These are phyloP conservation scores for Erebia palarica DNA, from an alignment of 2,888 invertebrate species.

Conservation along the genomic window DNA sequence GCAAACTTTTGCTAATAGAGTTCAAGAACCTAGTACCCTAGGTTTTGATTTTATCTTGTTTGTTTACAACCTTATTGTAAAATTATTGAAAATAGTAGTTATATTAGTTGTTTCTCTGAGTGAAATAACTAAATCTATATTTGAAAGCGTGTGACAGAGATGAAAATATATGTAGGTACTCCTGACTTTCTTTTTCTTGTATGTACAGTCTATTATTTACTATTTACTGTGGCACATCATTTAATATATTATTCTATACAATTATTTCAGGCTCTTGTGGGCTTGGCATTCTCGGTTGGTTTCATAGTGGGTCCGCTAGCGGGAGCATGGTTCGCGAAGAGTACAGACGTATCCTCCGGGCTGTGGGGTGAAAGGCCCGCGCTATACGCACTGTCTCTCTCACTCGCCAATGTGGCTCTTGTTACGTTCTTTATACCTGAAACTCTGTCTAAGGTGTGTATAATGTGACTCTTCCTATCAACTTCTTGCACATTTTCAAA, in stretches of 20 bases:
- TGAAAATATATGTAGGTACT: no score
- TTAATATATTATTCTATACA: not conserved
- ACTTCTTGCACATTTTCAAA: not conserved
- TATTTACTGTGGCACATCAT: no score
- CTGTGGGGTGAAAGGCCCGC: conserved; percentile 93
- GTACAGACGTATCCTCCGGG: conserved; percentile 79
- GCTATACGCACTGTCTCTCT: conserved; percentile 87
- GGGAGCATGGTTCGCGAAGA: conserved; percentile 93
- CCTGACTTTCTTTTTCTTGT: no score
- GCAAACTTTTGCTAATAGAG: no score
- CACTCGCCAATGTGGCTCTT: conserved; percentile 89
- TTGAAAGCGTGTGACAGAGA: no score
- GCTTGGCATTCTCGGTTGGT: conserved; percentile 98
- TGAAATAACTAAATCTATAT: no score
- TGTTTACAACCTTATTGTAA: no score
- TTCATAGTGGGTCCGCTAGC: conserved; percentile 98
- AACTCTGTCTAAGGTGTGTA: conserved; percentile 87
- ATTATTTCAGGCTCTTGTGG: conserved; percentile 91
- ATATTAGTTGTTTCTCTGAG: no score
- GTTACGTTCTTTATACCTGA: conserved; percentile 90
- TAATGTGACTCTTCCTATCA: not conserved
- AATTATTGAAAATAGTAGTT: no score
- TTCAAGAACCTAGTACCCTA: no score
- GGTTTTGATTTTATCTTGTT: no score
- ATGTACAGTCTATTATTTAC: no score